Conservation (phyloP, 2,888 invertebrate genomes). For the Nezara viridula region DNA sequence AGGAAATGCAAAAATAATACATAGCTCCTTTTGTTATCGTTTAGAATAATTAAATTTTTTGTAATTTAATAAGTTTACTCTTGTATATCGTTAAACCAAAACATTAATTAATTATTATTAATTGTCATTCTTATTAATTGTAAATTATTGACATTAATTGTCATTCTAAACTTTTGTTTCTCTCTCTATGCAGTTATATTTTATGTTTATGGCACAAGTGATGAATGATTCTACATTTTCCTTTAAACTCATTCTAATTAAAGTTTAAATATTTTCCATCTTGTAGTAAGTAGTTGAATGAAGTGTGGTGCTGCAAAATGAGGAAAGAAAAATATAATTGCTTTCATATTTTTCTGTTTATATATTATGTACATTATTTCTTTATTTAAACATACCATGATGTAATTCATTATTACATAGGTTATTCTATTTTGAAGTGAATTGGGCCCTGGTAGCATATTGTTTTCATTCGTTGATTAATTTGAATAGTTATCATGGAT, state of each 20-base stretch:
- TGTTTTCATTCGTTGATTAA: conserved; percentile 46
- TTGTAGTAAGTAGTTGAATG: conserved; percentile 32
- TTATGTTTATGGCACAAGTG: background rate
- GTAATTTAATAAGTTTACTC: no score
- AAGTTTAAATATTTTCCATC: background rate
- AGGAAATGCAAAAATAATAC: background rate
- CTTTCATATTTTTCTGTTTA: conserved; percentile 7
- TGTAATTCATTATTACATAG: conserved; percentile 19
- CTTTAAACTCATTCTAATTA: background rate
- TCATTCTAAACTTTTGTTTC: background rate
- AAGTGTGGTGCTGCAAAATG: background rate
- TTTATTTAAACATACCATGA: background rate
- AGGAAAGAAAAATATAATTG: background rate
- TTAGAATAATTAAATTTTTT: background rate
- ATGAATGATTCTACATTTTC: conserved; percentile 1
- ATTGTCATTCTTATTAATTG: no score
- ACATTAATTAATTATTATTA: no score
- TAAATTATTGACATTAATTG: background rate
- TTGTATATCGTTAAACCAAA: no score
- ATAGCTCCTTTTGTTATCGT: background rate
- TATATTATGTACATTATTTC: background rate
- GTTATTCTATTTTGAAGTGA: conserved; percentile 22
- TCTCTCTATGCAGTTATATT: background rate
- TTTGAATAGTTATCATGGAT: conserved; percentile 63
- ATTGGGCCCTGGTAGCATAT: conserved; percentile 16